A percentile compares a stretch with the other conserved stretches of the same genome.
Conservation (phyloP, 2,888 invertebrate species). For the Acrobasis repandana region DNA sequence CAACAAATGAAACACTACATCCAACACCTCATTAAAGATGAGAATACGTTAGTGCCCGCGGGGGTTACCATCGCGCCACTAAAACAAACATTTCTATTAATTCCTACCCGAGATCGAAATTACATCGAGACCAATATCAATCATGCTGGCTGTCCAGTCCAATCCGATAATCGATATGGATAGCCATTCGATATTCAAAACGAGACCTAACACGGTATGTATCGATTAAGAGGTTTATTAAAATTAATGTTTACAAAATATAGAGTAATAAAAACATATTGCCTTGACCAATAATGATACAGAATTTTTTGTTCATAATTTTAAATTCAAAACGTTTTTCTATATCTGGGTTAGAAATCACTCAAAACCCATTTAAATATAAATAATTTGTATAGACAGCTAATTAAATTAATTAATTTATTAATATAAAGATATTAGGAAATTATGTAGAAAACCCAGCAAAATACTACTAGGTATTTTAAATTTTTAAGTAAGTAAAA, state of each 20-base stretch:
- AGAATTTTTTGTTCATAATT: too few species aligned
- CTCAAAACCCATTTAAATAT: too few species aligned
- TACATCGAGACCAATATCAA: slow-evolving; percentile 65
- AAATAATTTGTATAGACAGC: too few species aligned
- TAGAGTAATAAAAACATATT: slow-evolving; percentile 10
- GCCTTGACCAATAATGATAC: not conserved
- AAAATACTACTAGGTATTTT: too few species aligned
- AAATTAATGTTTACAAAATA: slow-evolving; percentile 46
- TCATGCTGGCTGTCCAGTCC: slow-evolving; percentile 55
- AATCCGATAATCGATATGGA: slow-evolving; percentile 62
- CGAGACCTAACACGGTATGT: slow-evolving; percentile 49
- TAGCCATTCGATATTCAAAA: slow-evolving; percentile 55
- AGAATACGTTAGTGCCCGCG: slow-evolving; percentile 65
- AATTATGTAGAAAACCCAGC: too few species aligned
- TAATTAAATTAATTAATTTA: too few species aligned
- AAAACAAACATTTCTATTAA: slow-evolving; percentile 81
- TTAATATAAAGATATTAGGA: too few species aligned
- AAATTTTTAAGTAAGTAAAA: too few species aligned
- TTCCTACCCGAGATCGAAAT: slow-evolving; percentile 56
- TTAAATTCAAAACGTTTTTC: too few species aligned
- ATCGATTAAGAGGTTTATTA: slow-evolving; percentile 54
- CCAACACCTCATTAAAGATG: slow-evolving; percentile 69
- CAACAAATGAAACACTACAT: slow-evolving; percentile 52
- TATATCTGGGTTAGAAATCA: too few species aligned
- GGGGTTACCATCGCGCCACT: slow-evolving; percentile 53